Conservation (phyloP, 2,888 invertebrate genomes). For the Molorchus minor region DNA sequence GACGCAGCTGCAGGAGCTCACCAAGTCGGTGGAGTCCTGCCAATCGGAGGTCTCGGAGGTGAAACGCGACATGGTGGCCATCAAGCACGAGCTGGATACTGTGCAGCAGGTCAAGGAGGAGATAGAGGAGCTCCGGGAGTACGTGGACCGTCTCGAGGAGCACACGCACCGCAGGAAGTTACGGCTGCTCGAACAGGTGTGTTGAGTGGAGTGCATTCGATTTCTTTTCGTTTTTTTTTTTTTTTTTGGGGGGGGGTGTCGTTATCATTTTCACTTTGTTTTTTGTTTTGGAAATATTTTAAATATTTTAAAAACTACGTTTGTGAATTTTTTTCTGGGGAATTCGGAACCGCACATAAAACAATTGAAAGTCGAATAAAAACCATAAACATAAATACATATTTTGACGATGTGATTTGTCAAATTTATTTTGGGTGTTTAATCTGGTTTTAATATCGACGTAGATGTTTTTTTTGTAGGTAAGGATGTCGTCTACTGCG, state of each 20-base stretch:
- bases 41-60: conserved; percentile 94
- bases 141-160: conserved; percentile 91
- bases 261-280: conserved; percentile 1
- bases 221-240: not conserved
- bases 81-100: conserved; percentile 92
- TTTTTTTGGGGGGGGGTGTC: no score
- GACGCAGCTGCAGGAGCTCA: conserved; percentile 90
- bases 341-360: no score
- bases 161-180: conserved; percentile 90
- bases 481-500: no score
- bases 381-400: no score
- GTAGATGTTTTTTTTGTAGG: no score
- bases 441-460: no score
- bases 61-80: conserved; percentile 94
- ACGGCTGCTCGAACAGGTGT: conserved; percentile 90
- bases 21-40: conserved; percentile 94
- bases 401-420: no score
- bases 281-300: no score
- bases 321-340: no score
- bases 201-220: conserved; percentile 26
- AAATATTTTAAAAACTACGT: no score
- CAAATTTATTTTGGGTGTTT: no score
- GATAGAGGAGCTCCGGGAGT: conserved; percentile 91
- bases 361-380: no score
- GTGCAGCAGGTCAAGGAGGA: conserved; percentile 96